Base-by-base conservation (phyloP, 2,888 invertebrate species). In the Sympetrum striolatum region DNA sequence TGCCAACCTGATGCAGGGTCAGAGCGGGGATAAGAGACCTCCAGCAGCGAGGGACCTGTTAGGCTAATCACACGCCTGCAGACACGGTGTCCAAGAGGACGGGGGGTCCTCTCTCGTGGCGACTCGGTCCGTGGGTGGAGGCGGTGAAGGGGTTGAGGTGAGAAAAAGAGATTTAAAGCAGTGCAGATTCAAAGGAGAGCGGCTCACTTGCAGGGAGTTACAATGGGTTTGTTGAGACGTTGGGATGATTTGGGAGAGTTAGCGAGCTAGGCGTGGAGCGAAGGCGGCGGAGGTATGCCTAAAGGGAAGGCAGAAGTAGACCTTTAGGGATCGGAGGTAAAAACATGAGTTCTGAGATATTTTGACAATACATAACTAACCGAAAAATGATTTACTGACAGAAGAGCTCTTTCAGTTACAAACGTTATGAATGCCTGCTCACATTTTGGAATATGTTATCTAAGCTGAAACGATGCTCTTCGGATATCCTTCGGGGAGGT, bases 41-140 rank as follows among this genome's bases (percentile, higher is more conserved):
- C 86, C 86, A 86, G 86, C 86, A 37, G 86, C 60, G 86, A 37
- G 60, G 86, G 86, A 86, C 86, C 86, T 60, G 86, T 86, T 86
- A 86, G 86, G 58, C 86, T 86, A 86, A 86, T 86, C 86, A 48
- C 64, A 35, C 48, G 86, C 37, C 86, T 58, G 86, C 86, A 48
- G 86, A 86, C 86, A 86, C 86, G 86, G 86, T 86, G 86, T 86
- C 60, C 86, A 22, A 14, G 53, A 60, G 10, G 31, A n/a, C 15
- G 60, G 60, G 86, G 86, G 86, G 64, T 82, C 82, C 53, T 31
- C 53, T 25, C 81, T 48, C 82, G 31, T 31, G 48, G 31, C 58
- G 60, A 1, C 12, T 15, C 44, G 53, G 53, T 25, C 31, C 14
- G 82, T 31, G 82, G 53, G 82, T 53, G 82, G 58, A 35, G 22